Evolutionary conservation across 2,113 vertebrate genomes (phyloP), one percentile per base, ranked within the genome.

Genomic region (Sorex araneus): DNA sequence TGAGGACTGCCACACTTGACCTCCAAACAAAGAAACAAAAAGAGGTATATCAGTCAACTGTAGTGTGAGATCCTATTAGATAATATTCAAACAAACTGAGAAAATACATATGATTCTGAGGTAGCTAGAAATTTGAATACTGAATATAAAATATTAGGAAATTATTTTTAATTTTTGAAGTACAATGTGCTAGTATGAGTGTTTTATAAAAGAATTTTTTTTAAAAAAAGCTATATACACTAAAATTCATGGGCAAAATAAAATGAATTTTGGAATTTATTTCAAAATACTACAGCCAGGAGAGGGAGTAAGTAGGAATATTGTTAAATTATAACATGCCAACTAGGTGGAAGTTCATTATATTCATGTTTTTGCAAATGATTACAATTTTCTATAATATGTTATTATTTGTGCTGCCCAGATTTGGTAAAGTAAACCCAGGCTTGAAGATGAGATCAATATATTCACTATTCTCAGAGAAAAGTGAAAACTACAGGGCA

Each of bases 71-170:
- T 23, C 19, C 84, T 82, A 78, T 28, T 67, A 89, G 70, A 66
- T 66, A n/a, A 50, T 47, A 70, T 71, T 89, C 71, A 92, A 79
- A 64, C 45, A 34, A 69, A 84, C 60, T 40, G 40, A 73, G n/a
- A 78, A 88, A 85, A 66, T 8, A 66, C 57, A 63, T 66, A 28
- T 7, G 63, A 66, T 30, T 69, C 70, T 78, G 13, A 86, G 27
- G 79, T 74, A 91, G 80, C 23, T 50, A 87, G 28, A 93, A 94
- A 80, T 83, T 13, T 90, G 32, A 93, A 82, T n/a, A 82, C 57
- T 84, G 34, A 67, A 73, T 47, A 75, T 60, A 15, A 43, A 57
- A 45, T 32, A 57, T 8, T 23, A 57, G 40, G 9, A 40, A 90
- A 84, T 66, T 82, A 45, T 0, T 84, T 2, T 80, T 79, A 50